Evolutionary conservation across 2,797 vertebrate genomes (phyloP).

Genomic region (Callimico goeldii): DNA sequence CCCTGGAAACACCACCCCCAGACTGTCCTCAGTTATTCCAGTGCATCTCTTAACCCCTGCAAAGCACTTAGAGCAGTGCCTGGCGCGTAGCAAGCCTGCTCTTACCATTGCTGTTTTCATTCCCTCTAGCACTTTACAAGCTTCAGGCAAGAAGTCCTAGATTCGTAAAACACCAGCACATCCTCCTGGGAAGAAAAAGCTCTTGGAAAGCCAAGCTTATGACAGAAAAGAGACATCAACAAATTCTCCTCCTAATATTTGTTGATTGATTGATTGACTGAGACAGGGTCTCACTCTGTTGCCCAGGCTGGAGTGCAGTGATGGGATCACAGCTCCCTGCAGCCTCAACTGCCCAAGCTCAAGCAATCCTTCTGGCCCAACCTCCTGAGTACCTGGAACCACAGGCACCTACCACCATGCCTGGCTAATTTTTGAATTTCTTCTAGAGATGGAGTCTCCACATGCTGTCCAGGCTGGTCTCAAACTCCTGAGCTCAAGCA

Average conservation of each 20-base stretch:
- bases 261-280: no score
- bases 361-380: no score
- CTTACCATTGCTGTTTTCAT: background rate
- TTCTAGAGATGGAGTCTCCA: no score
- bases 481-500: no score
- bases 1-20: background rate
- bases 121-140: background rate
- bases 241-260: background rate
- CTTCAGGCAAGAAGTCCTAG: slow-evolving; percentile 21
- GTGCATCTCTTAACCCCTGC: background rate
- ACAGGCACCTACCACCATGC: no score
- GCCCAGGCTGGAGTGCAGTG: no score
- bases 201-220: background rate
- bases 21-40: background rate
- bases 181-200: background rate
- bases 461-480: no score
- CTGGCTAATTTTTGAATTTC: no score
- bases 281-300: background rate
- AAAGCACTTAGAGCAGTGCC: background rate
- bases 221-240: background rate
- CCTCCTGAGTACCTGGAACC: no score
- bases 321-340: no score
- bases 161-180: background rate
- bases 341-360: no score
- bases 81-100: background rate